Percentiles rank a stretch among this genome's conserved stretches.
These are phyloP conservation scores for Halictus quadricinctus DNA, from an alignment of 2,888 invertebrate species.

Conservation along the genomic window DNA sequence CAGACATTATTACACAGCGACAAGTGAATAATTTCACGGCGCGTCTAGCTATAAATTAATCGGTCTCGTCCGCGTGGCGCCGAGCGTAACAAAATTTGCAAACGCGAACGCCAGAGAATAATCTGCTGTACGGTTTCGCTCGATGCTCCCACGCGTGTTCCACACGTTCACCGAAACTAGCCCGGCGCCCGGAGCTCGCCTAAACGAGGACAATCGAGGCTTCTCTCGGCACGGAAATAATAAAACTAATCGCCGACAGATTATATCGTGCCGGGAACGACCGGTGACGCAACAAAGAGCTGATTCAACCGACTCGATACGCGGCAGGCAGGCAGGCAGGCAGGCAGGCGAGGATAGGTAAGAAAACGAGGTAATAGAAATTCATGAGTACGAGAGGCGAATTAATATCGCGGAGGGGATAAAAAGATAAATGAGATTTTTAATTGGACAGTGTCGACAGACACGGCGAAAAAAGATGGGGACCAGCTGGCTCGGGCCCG, in stretches of 20 bases:
- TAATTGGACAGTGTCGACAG: slow-evolving; percentile 65
- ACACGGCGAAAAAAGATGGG: slow-evolving; percentile 1
- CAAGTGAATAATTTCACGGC: slow-evolving; percentile 72
- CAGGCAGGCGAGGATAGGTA: slow-evolving; percentile 8
- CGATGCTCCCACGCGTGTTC: not conserved
- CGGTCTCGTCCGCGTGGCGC: slow-evolving; percentile 27
- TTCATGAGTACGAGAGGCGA: slow-evolving; percentile 48
- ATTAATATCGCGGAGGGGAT: slow-evolving; percentile 54
- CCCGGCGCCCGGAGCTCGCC: not conserved
- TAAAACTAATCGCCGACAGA: slow-evolving; percentile 18
- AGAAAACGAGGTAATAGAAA: slow-evolving; percentile 50
- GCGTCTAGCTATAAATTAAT: slow-evolving; percentile 71
- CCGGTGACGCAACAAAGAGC: slow-evolving; percentile 17
- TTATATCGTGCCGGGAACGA: slow-evolving; percentile 4
- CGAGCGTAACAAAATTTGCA: slow-evolving; percentile 39
- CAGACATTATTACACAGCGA: slow-evolving; percentile 66
- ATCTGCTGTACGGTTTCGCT: not conserved
- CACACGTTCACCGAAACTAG: not conserved
- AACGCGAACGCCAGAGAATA: not conserved
- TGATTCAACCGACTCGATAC: slow-evolving; percentile 12
- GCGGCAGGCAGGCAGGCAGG: too few species aligned
- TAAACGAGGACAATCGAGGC: not conserved
- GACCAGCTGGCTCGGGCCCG: not conserved
- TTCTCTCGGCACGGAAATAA: not conserved
- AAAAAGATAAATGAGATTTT: slow-evolving; percentile 63